Base-by-base conservation (phyloP, 2,113 vertebrate species). In the Poeciliopsis retropinna region DNA sequence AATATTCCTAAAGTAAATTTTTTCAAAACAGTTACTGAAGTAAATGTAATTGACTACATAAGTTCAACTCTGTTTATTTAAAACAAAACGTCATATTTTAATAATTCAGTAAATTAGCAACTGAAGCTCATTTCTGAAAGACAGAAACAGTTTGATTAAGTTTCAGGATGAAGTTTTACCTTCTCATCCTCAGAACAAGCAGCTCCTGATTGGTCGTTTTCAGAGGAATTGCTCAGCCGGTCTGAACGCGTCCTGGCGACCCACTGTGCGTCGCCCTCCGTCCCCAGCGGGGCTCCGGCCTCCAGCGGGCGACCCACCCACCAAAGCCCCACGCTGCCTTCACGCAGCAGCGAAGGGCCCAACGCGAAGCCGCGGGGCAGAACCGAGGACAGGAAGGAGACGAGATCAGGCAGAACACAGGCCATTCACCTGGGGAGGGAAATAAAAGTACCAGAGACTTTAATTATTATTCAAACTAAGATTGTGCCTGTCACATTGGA, bases 281-380 rank as follows among this genome's bases (percentile, higher is more conserved):
- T 75, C n/a, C 86, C 83, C 65, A 92, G 78, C 75, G 86, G 79
- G 31, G 64, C 61, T 1, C 91, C 91, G 1, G 83, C 75, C 75
- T 75, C 60, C 80, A 91, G 79, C 7, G 80, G 44, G 60, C 61
- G 62, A 37, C 90, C 92, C 0, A 92, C 90, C 92, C 92, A 93
- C 92, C 92, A 93, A 63, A 93, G 86, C 22, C 92, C 90, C 65
- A 88, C 63, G 2, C 70, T 41, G 63, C 83, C 86, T 70, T 75
- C 67, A 0, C 81, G 73, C 70, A 75, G 69, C 68, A 12, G 62
- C 0, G 92, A 93, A 0, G 92, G 92, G 4, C 92, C 92, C 27
- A 93, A 79, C 0, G 92, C 90, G 0, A 92, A 82, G 66, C 89
- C 90, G 0, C 44, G 5, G 60, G 90, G 89, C 7, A 93, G 81